Percentiles rank a stretch among this genome's conserved stretches.
Conservation (phyloP, 2,888 invertebrate genomes). For the Callimorpha dominula region DNA sequence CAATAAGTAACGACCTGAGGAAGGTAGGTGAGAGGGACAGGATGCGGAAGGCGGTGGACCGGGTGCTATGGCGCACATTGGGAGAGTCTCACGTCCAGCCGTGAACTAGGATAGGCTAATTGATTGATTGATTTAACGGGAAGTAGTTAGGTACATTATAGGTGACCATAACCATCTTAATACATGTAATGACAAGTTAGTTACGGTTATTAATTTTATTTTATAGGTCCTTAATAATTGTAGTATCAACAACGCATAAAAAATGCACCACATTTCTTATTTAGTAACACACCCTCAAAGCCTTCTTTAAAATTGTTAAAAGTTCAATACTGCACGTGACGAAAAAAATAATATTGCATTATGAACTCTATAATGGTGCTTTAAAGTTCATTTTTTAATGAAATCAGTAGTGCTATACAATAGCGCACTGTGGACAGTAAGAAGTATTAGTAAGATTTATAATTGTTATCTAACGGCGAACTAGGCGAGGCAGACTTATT, state of each 20-base stretch:
- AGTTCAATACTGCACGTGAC: constrained; percentile 24
- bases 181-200: neutral
- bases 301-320: constrained; percentile 19
- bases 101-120: too few species aligned
- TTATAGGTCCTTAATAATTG: neutral
- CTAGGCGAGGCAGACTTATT: constrained; percentile 81
- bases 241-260: neutral
- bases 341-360: constrained; percentile 14
- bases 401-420: constrained; percentile 53
- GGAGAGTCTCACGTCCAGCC: too few species aligned
- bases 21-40: too few species aligned
- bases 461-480: constrained; percentile 79
- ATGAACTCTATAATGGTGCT: constrained; percentile 18
- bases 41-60: too few species aligned
- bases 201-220: neutral
- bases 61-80: too few species aligned
- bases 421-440: constrained; percentile 74
- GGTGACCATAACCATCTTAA: neutral
- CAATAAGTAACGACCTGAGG: neutral
- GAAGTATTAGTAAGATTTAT: constrained; percentile 82
- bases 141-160: neutral
- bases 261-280: neutral
- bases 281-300: constrained; percentile 21
- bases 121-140: too few species aligned
- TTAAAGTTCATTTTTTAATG: constrained; percentile 41